Evolutionary conservation across 1,140 invertebrate genomes (phyloP), one percentile per base, ranked within the genome.

Genomic region (Hesperophylax magnus): DNA sequence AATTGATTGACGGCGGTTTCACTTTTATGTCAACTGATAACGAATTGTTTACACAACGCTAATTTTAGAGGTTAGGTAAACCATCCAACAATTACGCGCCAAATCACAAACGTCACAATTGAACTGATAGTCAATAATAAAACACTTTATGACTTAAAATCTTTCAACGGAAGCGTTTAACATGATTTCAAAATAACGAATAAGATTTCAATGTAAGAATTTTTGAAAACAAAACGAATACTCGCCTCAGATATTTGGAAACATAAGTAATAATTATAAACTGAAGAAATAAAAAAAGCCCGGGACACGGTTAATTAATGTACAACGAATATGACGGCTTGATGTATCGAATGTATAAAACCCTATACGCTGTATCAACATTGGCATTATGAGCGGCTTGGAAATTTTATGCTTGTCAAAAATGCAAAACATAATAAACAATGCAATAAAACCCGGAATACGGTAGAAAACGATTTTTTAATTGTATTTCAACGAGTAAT

Each of bases 351-450:
- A 47, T 8, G 60, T 5, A 47, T 20, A 39, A 18, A 75, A 76
- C 9, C 53, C 18, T 15, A 72, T 15, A 5, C n/a, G 69, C 17
- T 17, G 53, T 54, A 72, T 72, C 69, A 72, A 72, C 69, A 72
- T 72, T 72, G 39, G 74, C 31, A 27, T 76, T 60, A 61, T n/a
- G 54, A 76, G 72, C 72, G 72, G 72, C 72, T 76, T 76, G 52
- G 53, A 31, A 58, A 75, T 54, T 56, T 15, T 34, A 69, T 52
- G 20, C 24, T 60, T 60, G 72, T 76, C 72, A 76, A 76, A 75
- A 75, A 76, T n/a, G 18, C 27, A 58, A 47, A 76, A 76, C 72
- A 76, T 53, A 77, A 65, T 53, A 77, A 67, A 63, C 60, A 60
- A 65, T 63, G n/a, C 5, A 77, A 65, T 63, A 65, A 39, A 24